Evolutionary conservation across 2,888 invertebrate species (phyloP), one percentile per base, ranked within the genome.

Genomic region (Pachymerium ferrugineum): DNA sequence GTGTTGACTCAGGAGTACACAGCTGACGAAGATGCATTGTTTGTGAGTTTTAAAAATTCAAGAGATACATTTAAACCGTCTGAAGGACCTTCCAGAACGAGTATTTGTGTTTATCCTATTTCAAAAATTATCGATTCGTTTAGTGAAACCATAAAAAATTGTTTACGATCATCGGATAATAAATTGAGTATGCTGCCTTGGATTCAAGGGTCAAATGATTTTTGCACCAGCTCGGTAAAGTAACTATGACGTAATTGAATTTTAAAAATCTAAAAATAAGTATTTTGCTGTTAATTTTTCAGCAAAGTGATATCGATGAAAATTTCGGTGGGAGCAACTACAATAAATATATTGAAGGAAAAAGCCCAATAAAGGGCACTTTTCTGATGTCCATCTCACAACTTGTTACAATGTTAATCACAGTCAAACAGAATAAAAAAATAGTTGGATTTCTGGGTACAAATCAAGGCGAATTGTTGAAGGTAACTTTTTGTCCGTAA

Each of bases 91-190:
- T 74, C 73, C 33, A 78, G 78, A 19, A 74, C 77, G 1, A 76
- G 75, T 28, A 33, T 79, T 22, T 79, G 78, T 72, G 77, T 75
- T 2, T 79, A 77, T 72, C 74, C 77, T 4, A 75, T 79, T 74
- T 33, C 73, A 1, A 38, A 75, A 3, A 75, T 78, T 70, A 19
- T 69, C 72, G 1, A 73, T 71, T 8, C 47, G 16, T 79, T 78
- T 72, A 76, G 73, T 16, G 74, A 73, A 16, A 74, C 76, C 29
- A 77, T 76, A 4, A 74, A 69, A 54, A 72, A 76, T 8, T 78
- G 78, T 54, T 77, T 76, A n/a, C n/a, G n/a, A n/a, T n/a, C n/a
- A 33, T 28, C 35, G 4, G 67, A 68, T 8, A 30, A 25, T 3
- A 30, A 28, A 22, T 30, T 62, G 10, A n/a, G 8, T 3, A 47